Evolutionary conservation across 2,888 invertebrate species (phyloP), one percentile per base, ranked within the genome.

Genomic region (Drosophila kokeensis): DNA sequence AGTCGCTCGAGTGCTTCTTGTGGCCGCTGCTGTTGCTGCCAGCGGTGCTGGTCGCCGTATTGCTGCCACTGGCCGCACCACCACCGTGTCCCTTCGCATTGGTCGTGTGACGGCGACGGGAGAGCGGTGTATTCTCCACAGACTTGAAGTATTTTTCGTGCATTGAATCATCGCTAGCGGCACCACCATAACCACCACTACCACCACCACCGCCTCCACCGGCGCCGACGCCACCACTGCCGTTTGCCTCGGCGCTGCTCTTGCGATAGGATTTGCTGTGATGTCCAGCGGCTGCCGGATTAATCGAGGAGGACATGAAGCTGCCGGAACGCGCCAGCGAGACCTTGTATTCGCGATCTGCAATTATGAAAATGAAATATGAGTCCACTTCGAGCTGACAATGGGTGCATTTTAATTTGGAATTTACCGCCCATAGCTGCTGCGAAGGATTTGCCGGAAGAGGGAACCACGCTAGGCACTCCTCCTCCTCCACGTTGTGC

Each of bases 141-240:
- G 96, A 96, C 86, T 95, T 94, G 90, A 96, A 95, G 90, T 96
- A 96, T 91, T 96, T 96, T 90, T 96, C 96, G 91, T 96, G 96
- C 96, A 96, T 96, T 0, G 96, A 96, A 93, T 96, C 96, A 87
- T 96, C 96, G 49, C 96, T 96, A 1, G 95, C 95, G 64, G 95
- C 92, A 50, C 92, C 92, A 59, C 77, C 77, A 45, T 53, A 63
- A 2, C 52, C 67, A 24, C 48, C 55, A 40, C 92, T 92, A 48
- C 24, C 64, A n/a, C 60, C 77, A 7, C 32, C 55, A 8, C 36
- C 62, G 42, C 91, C 90, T 15, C 49, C 38, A 40, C 30, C 54
- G 18, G 21, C 38, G 7, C 34, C 24, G 49, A 91, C n/a, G 24
- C 21, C 76, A 13, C 36, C 53, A 18, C 75, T 50, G 48, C 92